Conservation (phyloP, 2,113 vertebrate species). For the Solenodon paradoxus region DNA sequence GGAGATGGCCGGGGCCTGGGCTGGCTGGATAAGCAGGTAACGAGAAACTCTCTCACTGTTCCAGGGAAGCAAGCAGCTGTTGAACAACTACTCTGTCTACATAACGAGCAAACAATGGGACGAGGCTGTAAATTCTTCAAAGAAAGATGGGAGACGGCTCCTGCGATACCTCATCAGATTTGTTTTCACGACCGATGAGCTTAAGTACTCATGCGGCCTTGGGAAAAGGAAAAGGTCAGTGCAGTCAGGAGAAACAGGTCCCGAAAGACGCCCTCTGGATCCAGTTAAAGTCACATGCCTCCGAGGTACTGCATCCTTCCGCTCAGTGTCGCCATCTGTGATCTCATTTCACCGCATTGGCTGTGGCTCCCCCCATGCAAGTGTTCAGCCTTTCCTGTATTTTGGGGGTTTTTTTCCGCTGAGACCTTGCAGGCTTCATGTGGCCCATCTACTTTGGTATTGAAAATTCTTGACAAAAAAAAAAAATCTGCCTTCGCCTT, state of each 20-base stretch:
- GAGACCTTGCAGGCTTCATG: slow-evolving; percentile 56
- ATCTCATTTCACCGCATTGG: slow-evolving; percentile 88
- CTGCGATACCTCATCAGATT: slow-evolving; percentile 99
- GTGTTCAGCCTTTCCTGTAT: slow-evolving; percentile 73
- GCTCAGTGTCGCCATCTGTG: slow-evolving; percentile 85
- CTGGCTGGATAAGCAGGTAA: slow-evolving; percentile 70
- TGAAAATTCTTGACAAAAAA: slow-evolving; percentile 34
- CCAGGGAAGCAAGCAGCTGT: slow-evolving; percentile 97
- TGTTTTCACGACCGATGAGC: slow-evolving; percentile 98
- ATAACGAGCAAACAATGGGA: slow-evolving; percentile 99
- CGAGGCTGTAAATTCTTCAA: slow-evolving; percentile 98
- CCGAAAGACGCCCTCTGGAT: slow-evolving; percentile 98
- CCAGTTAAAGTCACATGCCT: slow-evolving; percentile 99
- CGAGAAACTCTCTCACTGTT: slow-evolving; percentile 74
- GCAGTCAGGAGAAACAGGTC: slow-evolving; percentile 96
- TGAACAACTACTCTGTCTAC: slow-evolving; percentile 99
- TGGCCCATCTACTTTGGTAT: slow-evolving; percentile 55
- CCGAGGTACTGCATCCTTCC: slow-evolving; percentile 95
- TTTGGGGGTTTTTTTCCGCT: slow-evolving; percentile 11
- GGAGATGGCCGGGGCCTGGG: slow-evolving; percentile 54
- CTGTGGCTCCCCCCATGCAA: slow-evolving; percentile 80
- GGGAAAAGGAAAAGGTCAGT: slow-evolving; percentile 99
- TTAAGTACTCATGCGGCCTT: slow-evolving; percentile 99
- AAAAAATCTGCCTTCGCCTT: slow-evolving; percentile 8
- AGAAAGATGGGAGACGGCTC: slow-evolving; percentile 96